Evolutionary conservation across 1,140 invertebrate genomes (phyloP), one percentile per base, ranked within the genome.

Genomic region (Pararge aegeria): DNA sequence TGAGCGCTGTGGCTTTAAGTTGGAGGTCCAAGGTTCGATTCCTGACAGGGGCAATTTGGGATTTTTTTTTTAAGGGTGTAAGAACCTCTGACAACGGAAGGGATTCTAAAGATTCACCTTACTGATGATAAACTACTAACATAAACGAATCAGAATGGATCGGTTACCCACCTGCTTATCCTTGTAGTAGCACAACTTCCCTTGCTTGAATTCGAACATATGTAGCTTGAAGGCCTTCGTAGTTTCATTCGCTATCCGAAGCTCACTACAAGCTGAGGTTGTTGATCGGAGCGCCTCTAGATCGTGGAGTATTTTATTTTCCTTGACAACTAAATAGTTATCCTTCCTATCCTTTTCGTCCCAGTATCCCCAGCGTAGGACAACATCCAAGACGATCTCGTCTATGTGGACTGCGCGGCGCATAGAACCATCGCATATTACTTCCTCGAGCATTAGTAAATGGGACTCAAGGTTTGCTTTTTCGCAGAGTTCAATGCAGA

Each of bases 341-440:
- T 96, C 92, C 79, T 95, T 96, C 13, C 95, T 90, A 80, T 97
- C 95, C 2, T 92, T 91, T 46, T 95, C 93, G 40, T 96, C 94
- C 96, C 96, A 98, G 63, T 95, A 95, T 0, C 95, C 93, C 96
- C 96, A 98, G 38, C 93, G 91, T 7, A 97, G 88, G 9, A 98
- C 93, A 18, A 93, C 87, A 64, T 92, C 90, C 2, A 92, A 82
- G 0, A 93, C 92, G 55, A 94, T 92, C 71, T 97, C 95, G 24
- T 93, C 92, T 61, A 95, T 93, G 85, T 97, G 96, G 12, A 98
- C 88, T 0, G 95, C 94, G 5, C 97, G 88, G 55, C 93, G 92
- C 73, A 97, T 78, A 12, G 92, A 91, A 27, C 93, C 94, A 57
- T 93, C 93, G 59, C 95, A 91, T 55, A 96, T 93, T 0, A 94